phyloP scores from a whole-genome alignment of 2,888 invertebrate genomes.

The Macaria liturata region DNA sequence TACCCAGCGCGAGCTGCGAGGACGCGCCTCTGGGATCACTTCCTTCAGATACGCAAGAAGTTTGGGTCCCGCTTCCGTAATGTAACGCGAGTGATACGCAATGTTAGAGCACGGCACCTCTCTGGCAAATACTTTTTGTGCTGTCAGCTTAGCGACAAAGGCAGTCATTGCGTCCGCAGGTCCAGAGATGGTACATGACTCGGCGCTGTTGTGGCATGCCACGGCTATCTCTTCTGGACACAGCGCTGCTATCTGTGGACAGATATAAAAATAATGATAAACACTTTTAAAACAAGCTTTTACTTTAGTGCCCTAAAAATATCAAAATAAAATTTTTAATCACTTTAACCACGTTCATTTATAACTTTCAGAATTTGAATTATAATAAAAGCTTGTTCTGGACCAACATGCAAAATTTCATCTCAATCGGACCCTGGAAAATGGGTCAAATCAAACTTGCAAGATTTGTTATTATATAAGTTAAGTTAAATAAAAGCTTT shows the following conservation, averaged over 20 bases:
- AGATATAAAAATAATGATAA: too few species aligned
- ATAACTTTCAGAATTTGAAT: too few species aligned
- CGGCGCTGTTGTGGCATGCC: constrained; percentile 90
- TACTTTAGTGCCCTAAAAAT: too few species aligned
- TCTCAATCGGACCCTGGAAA: too few species aligned
- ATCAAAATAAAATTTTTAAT: too few species aligned
- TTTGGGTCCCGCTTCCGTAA: constrained; percentile 83
- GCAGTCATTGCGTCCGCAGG: constrained; percentile 82
- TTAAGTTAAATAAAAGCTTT: too few species aligned
- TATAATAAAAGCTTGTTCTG: too few species aligned
- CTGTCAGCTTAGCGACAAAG: constrained; percentile 73
- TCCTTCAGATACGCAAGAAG: constrained; percentile 83
- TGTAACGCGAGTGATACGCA: constrained; percentile 92
- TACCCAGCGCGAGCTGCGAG: constrained; percentile 88
- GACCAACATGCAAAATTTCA: too few species aligned
- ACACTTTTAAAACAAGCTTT: too few species aligned
- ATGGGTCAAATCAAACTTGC: too few species aligned
- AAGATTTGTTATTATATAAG: too few species aligned
- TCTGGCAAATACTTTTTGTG: constrained; percentile 46
- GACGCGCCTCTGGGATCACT: constrained; percentile 83
- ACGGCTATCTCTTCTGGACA: constrained; percentile 79
- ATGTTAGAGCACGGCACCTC: constrained; percentile 87
- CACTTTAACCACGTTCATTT: too few species aligned
- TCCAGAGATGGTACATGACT: constrained; percentile 90
- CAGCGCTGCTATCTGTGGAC: constrained; percentile 37